Percentiles rank a stretch among this genome's conserved stretches.
phyloP scores from a whole-genome alignment of 1,140 invertebrate genomes.

The Thaumatotibia leucotreta region DNA sequence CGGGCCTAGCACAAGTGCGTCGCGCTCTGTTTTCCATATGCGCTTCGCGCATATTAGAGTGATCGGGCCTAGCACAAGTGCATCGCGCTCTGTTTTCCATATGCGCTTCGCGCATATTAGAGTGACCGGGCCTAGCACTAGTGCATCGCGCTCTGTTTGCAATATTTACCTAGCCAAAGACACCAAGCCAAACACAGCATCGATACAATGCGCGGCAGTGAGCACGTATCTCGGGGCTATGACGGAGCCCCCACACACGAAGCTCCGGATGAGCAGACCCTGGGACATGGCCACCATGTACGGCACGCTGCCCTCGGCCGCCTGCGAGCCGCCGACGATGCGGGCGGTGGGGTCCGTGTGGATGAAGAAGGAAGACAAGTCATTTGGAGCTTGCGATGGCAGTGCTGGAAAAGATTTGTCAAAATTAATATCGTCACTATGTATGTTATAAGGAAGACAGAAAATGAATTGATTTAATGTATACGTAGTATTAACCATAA shows the following conservation, averaged over 20 bases:
- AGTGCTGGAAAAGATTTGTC: not conserved
- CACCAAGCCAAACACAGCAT: slow-evolving; percentile 23
- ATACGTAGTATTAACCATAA: too few species aligned
- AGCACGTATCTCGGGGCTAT: slow-evolving; percentile 35
- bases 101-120: too few species aligned
- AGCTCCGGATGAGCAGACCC: slow-evolving; percentile 29
- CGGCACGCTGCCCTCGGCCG: slow-evolving; percentile 25
- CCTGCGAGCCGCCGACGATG: slow-evolving; percentile 22
- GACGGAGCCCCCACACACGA: slow-evolving; percentile 51
- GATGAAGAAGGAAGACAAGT: not conserved
- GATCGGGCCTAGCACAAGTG: too few species aligned
- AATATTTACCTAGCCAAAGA: slow-evolving; percentile 28
- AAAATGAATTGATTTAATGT: too few species aligned
- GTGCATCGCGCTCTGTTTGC: too few species aligned
- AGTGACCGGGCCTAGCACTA: too few species aligned
- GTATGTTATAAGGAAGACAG: too few species aligned
- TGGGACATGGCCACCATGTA: slow-evolving; percentile 48
- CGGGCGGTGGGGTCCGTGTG: slow-evolving; percentile 24
- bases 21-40: too few species aligned
- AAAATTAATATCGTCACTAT: too few species aligned
- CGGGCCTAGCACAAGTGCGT: too few species aligned
- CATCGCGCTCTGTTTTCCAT: too few species aligned
- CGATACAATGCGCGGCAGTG: slow-evolving; percentile 58
- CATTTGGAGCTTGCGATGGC: not conserved
- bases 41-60: too few species aligned